A percentile compares a stretch with the other conserved stretches of the same genome.
These are phyloP conservation scores for Babyrousa celebensis DNA, from an alignment of 2,797 vertebrate genomes.

Conservation along the genomic window DNA sequence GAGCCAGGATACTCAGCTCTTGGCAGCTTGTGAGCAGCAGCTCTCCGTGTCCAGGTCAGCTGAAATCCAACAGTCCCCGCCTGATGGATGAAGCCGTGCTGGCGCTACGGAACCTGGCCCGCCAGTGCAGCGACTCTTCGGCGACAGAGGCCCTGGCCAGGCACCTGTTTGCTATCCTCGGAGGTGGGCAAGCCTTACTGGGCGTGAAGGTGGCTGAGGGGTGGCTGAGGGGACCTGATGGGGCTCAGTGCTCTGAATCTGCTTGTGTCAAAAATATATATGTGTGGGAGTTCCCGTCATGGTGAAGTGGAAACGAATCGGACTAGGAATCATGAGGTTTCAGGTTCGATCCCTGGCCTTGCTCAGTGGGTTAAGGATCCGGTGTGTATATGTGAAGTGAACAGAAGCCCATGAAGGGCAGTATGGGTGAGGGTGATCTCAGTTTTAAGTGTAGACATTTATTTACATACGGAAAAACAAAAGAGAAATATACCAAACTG, in stretches of 20 bases:
- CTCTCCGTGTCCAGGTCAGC: slow-evolving; percentile 92
- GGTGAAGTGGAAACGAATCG: too few species aligned
- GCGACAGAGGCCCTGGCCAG: slow-evolving; percentile 95
- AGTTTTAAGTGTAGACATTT: neutral
- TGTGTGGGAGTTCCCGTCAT: too few species aligned
- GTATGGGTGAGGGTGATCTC: neutral
- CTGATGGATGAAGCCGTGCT: slow-evolving; percentile 97
- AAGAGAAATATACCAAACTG: neutral
- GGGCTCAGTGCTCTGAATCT: neutral
- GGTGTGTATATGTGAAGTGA: neutral
- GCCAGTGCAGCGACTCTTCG: slow-evolving; percentile 96
- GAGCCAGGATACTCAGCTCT: neutral
- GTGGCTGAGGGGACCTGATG: neutral
- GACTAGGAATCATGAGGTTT: too few species aligned
- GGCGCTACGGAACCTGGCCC: slow-evolving; percentile 96
- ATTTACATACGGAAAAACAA: neutral
- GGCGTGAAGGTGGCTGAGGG: neutral
- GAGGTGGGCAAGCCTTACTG: slow-evolving; percentile 92
- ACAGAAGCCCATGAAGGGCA: fast-evolving
- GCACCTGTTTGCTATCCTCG: slow-evolving; percentile 97
- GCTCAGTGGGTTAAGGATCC: too few species aligned
- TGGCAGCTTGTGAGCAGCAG: slow-evolving; percentile 44
- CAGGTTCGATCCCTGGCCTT: too few species aligned
- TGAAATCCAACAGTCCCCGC: slow-evolving; percentile 97
- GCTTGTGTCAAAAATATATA: too few species aligned